Percentiles rank a stretch among this genome's conserved stretches.
These are phyloP conservation scores for Acanthopleura granulata DNA, from an alignment of 2,888 invertebrate genomes.

Conservation along the genomic window DNA sequence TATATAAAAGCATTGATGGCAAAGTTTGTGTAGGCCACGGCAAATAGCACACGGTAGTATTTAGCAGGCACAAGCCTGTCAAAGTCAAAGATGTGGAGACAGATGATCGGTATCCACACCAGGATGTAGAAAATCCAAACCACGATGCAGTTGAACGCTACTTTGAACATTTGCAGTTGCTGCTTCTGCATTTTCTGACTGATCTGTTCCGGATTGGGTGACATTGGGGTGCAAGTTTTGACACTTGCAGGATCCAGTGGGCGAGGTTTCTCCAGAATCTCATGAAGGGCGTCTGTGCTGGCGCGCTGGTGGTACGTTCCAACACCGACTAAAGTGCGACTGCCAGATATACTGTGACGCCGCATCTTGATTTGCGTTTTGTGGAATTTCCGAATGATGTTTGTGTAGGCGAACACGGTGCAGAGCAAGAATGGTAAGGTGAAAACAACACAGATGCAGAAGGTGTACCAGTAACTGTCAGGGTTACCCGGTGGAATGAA, in stretches of 20 bases:
- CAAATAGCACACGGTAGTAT: constrained; percentile 14
- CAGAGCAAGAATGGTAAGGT: constrained; percentile 5
- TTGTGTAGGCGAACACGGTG: not conserved
- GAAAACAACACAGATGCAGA: constrained; percentile 17
- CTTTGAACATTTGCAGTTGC: constrained; percentile 15
- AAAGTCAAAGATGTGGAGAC: constrained; percentile 18
- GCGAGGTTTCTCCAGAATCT: not conserved
- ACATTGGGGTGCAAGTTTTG: not conserved
- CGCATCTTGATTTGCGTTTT: not conserved
- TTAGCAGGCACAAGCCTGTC: not conserved
- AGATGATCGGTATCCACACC: constrained; percentile 11
- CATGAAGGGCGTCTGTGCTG: constrained; percentile 1
- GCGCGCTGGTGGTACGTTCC: not conserved
- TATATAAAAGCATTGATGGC: constrained; percentile 19
- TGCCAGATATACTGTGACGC: constrained; percentile 5
- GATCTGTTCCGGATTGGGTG: not conserved
- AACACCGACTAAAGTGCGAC: not conserved
- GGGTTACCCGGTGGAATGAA: constrained; percentile 5
- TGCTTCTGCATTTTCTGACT: constrained; percentile 8
- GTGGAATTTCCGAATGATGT: constrained; percentile 19
- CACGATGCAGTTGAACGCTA: constrained; percentile 18
- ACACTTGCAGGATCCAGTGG: not conserved
- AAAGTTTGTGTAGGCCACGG: constrained; percentile 20
- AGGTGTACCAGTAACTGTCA: constrained; percentile 14
- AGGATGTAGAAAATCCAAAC: constrained; percentile 15